A percentile compares a stretch with the other conserved stretches of the same genome.
Evolutionary conservation across 2,113 vertebrate genomes (phyloP).

Genomic region (Rhinoderma darwinii): DNA sequence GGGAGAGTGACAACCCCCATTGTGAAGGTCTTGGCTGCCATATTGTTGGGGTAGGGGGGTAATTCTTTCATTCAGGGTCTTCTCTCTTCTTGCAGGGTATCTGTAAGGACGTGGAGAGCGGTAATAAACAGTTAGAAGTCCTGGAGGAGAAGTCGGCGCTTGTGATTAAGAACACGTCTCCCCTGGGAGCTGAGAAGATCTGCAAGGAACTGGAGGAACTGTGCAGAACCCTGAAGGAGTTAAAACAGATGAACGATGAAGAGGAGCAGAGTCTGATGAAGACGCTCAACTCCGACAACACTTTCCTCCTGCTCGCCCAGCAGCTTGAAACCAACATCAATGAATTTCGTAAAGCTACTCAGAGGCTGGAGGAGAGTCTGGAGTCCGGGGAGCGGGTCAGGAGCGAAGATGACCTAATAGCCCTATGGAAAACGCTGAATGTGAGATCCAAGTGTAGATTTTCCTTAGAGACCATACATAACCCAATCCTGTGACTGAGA

Average conservation of each 20-base stretch:
- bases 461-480: not conserved
- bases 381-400: constrained; percentile 62
- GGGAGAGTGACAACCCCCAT: too few relatives aligned
- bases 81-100: constrained; percentile 69
- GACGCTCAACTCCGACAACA: constrained; percentile 72
- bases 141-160: constrained; percentile 76
- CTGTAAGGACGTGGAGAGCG: constrained; percentile 73
- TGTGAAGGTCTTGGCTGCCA: too few relatives aligned
- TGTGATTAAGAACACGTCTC: constrained; percentile 82
- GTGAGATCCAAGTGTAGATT: constrained; percentile 67
- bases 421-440: constrained; percentile 80
- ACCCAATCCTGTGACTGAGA: too few relatives aligned
- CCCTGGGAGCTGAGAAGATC: constrained; percentile 80
- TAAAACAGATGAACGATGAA: constrained; percentile 72
- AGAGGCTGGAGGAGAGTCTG: constrained; percentile 75
- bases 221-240: constrained; percentile 77
- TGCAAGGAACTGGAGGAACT: constrained; percentile 80
- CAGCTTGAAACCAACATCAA: constrained; percentile 76
- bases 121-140: constrained; percentile 75
- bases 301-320: constrained; percentile 70
- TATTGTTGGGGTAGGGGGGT: not conserved
- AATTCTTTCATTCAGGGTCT: not conserved
- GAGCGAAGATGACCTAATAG: constrained; percentile 80
- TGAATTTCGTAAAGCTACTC: constrained; percentile 72
- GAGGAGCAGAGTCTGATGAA: constrained; percentile 72